phyloP scores from a whole-genome alignment of 2,888 invertebrate genomes.

The Tuta absoluta region DNA sequence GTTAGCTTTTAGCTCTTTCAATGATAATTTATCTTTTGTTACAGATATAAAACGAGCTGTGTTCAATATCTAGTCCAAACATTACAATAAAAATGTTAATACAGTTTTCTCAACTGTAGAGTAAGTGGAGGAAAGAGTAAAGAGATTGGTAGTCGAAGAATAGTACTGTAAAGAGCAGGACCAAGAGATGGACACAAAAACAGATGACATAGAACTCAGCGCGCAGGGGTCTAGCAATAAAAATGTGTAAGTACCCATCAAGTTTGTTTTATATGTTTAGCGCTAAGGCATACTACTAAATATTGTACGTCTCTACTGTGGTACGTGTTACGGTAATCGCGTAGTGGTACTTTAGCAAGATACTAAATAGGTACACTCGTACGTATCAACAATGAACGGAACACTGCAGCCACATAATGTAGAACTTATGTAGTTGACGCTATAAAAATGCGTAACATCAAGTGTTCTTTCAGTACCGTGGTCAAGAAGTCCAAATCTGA shows the following conservation, averaged over 20 bases:
- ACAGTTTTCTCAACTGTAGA: constrained; percentile 55
- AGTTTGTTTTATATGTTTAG: neutral
- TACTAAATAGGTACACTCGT: no score
- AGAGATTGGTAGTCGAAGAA: constrained; percentile 37
- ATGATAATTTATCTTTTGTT: constrained; percentile 44
- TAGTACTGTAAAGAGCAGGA: constrained; percentile 41
- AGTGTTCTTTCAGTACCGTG: constrained; percentile 54
- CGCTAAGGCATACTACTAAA: no score
- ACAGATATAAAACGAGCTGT: constrained; percentile 55
- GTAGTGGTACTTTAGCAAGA: no score
- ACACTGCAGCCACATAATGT: neutral
- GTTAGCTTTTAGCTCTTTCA: neutral
- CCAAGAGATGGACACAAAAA: constrained; percentile 67
- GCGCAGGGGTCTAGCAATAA: constrained; percentile 69
- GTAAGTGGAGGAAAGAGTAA: constrained; percentile 42
- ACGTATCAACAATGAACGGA: no score
- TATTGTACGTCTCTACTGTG: no score
- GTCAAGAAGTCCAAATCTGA: constrained; percentile 56
- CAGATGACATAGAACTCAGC: constrained; percentile 73
- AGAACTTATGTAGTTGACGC: neutral
- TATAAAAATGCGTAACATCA: neutral
- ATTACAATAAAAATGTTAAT: constrained; percentile 69
- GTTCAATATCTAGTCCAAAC: constrained; percentile 57
- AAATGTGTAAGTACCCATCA: constrained; percentile 52
- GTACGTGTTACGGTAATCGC: no score